A percentile compares a stretch with the other conserved stretches of the same genome.
Evolutionary conservation across 2,113 vertebrate species (phyloP).

Genomic region (Urocolius indicus): DNA sequence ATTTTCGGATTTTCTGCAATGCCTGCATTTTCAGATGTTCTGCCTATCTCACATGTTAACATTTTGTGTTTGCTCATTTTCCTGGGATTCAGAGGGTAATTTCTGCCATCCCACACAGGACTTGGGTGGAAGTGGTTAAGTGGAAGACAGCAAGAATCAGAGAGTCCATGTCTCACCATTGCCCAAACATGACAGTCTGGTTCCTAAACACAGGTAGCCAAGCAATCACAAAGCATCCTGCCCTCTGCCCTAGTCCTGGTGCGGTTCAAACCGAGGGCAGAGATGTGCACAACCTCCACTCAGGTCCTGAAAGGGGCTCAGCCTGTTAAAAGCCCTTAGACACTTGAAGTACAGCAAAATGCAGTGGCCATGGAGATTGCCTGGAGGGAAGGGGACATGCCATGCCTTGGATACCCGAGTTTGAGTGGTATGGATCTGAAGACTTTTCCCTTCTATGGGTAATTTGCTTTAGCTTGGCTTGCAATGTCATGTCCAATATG

Average conservation of each 20-base stretch:
- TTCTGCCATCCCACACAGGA: neutral
- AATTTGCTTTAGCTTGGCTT: constrained; percentile 31
- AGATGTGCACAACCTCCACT: neutral
- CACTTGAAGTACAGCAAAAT: neutral
- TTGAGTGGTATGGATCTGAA: neutral
- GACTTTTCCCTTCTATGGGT: neutral
- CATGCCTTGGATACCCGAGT: accelerated
- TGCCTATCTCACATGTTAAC: neutral
- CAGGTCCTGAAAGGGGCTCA: neutral
- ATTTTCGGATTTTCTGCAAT: neutral
- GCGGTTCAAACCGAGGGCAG: neutral
- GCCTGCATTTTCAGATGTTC: neutral
- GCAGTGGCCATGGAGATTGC: neutral
- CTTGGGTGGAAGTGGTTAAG: neutral
- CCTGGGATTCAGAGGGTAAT: neutral
- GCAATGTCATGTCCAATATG: neutral
- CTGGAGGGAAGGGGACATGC: neutral
- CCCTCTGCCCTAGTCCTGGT: neutral
- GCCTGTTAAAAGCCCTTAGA: neutral
- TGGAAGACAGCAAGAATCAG: neutral
- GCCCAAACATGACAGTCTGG: neutral
- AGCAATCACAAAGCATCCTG: neutral
- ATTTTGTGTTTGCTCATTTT: neutral
- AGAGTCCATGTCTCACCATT: neutral
- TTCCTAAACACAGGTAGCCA: neutral